These are phyloP conservation scores for Balanococcus diminutus DNA, from an alignment of 2,888 invertebrate species.

Conservation along the genomic window DNA sequence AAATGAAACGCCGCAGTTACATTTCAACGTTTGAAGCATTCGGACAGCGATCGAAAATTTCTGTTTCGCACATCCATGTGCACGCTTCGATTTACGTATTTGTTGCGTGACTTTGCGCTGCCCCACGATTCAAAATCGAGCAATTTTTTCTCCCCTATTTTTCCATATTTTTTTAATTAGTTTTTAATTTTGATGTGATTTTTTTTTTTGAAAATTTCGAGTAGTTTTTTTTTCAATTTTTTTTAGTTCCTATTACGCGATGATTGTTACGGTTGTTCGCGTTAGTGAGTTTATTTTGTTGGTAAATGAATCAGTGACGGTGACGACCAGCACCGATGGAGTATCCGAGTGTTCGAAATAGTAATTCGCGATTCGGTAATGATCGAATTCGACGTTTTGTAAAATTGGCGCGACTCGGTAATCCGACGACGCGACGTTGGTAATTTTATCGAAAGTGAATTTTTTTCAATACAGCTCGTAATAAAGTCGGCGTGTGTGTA, in stretches of 20 bases:
- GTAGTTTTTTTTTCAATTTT: background rate
- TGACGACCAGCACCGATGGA: background rate
- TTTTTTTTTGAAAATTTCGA: too few relatives aligned
- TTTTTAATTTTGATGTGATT: background rate
- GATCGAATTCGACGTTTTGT: background rate
- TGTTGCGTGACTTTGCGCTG: background rate
- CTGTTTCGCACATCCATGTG: background rate
- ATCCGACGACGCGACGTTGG: background rate
- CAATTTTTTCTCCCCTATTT: too few relatives aligned
- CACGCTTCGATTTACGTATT: background rate
- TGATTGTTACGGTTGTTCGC: background rate
- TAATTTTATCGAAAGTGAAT: background rate
- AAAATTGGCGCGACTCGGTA: too few relatives aligned
- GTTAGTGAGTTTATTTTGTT: background rate
- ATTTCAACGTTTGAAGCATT: constrained; percentile 40
- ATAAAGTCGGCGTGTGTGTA: background rate
- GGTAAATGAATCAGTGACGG: background rate
- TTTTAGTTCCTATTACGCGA: background rate
- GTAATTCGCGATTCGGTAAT: background rate
- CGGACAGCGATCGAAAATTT: constrained; percentile 20
- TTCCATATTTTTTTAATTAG: background rate
- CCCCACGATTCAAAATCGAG: background rate
- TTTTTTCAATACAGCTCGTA: background rate
- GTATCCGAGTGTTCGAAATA: background rate
- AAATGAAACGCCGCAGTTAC: constrained; percentile 33